These are phyloP conservation scores for Volucella inanis DNA, from an alignment of 2,888 invertebrate species.

Conservation along the genomic window DNA sequence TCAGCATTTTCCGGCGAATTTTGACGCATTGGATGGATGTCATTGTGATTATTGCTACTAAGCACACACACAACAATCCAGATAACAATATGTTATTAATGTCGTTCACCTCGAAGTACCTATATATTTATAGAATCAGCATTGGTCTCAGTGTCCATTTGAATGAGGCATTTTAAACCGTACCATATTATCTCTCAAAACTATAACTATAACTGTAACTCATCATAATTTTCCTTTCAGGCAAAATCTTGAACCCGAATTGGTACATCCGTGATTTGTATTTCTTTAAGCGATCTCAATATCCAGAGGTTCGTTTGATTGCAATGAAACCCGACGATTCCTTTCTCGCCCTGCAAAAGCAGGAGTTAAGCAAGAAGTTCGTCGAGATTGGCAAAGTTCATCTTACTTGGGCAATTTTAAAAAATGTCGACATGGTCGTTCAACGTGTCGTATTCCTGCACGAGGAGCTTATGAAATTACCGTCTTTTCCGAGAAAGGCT, in stretches of 20 bases:
- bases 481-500: constrained; percentile 98
- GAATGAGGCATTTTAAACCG: no score
- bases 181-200: no score
- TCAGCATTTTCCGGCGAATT: no score
- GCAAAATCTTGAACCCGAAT: constrained; percentile 97
- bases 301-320: constrained; percentile 97
- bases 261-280: constrained; percentile 98
- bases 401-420: constrained; percentile 94
- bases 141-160: no score
- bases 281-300: constrained; percentile 97
- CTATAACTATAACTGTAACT: no score
- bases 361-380: constrained; percentile 96
- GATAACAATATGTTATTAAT: no score
- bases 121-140: no score
- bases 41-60: no score
- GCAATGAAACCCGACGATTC: constrained; percentile 97
- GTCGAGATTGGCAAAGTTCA: constrained; percentile 98
- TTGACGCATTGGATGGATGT: no score
- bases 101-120: no score
- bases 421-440: constrained; percentile 97
- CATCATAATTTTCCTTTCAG: constrained; percentile 83
- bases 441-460: constrained; percentile 99
- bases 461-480: constrained; percentile 98
- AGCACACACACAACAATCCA: no score
- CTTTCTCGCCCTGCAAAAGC: constrained; percentile 93